Base-by-base conservation (phyloP, 2,888 invertebrate genomes). In the Lasioglossum lativentre region DNA sequence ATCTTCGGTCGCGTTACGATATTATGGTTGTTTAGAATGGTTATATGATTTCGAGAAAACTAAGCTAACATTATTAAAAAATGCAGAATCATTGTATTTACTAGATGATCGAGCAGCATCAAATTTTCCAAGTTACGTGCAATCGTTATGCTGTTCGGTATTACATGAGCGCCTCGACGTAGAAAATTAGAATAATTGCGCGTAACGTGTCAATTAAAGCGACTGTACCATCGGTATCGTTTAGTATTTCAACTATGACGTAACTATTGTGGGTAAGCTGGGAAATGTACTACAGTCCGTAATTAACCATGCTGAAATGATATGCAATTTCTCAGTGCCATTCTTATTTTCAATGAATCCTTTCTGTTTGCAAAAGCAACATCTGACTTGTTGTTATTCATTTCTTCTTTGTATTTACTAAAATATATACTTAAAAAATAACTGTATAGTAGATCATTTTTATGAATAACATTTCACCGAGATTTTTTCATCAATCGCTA, bases 171-270 rank as follows among this genome's bases (percentile, higher is more conserved):
- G 63, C 72, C 70, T 45, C 40, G 68, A 42, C 30, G 42, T 27
- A 66, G 80, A 79, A 45, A 56, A 85, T 80, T 38, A 34, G 56
- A 75, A 83, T 80, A 89, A 89, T 89, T 79, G 78, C 42, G 72
- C 73, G 77, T 71, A 83, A 82, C 68, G 82, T 85, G 83, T 81
- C 75, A 87, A 86, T 87, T 90, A 86, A 81, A 78, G 16, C 45
- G 71, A 59, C 56, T 56, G 66, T 72, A 42, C 40, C 23, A 56
- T 23, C 66, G 59, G 70, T 70, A 66, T 68, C 78, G 38, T 34
- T 75, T 71, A 80, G 73, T 85, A 42, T 83, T 83, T 80, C 75
- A 42, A 66, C 89, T 72, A 72, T 81, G 88, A 89, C 68, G 85
- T 68, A 88, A 86, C 88, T 59, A 75, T 76, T 23, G 42, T 23